Base-by-base conservation (phyloP, 2,888 invertebrate species). In the Thera obeliscata region DNA sequence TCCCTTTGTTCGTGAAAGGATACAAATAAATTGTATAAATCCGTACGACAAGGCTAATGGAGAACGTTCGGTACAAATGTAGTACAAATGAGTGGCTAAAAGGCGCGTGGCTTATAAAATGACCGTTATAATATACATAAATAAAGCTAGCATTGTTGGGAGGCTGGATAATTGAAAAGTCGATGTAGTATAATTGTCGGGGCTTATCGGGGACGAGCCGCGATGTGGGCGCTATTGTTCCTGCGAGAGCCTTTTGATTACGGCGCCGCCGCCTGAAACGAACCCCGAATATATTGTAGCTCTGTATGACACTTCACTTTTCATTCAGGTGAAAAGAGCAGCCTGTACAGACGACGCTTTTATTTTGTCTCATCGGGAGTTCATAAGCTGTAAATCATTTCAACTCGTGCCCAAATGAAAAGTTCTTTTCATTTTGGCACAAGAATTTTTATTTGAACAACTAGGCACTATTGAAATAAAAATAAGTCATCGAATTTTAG, bases 101-200 rank as follows among this genome's bases (percentile, higher is more conserved):
- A 78, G 80, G 76, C 76, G 74, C 74, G 62, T 80, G 84, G 84
- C 82, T 83, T 84, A 87, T 87, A 87, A 90, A 90, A 90, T 92
- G 90, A 90, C 91, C 89, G 87, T 83, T 87, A 90, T 92, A 90
- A 92, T 91, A 91, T 88, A 90, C 89, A 89, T 88, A 93, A 91
- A 93, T 91, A 91, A 91, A 88, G 85, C 86, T 85, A 87, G 91
- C 87, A 90, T 92, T 93, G 91, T 93, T 89, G 84, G 85, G 87
- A 87, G 85, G 86, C 85, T 84, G 91, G 90, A 89, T 93, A 93
- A 93, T 93, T 93, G 93, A 93, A 93, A 93, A 93, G 92, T 93
- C 91, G 91, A 92, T 93, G 93, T 92, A 90, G 91, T 91, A 92
- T 93, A 93, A 93, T 93, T 93, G 93, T 90, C 87, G 91, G 82